Base-by-base conservation (phyloP, 2,888 invertebrate genomes). In the Epinotia brunnichana region DNA sequence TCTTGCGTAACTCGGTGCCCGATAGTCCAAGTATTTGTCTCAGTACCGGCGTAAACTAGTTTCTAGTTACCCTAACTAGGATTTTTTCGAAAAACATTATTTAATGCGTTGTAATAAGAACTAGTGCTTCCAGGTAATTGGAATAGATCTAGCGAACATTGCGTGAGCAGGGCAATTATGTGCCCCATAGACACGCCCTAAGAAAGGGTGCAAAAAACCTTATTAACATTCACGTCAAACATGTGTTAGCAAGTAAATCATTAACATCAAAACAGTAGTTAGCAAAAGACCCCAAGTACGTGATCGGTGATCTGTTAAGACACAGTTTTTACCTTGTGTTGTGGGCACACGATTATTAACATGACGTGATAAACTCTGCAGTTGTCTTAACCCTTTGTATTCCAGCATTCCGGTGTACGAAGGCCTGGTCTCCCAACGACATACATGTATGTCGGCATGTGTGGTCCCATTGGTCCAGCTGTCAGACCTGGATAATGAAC, bases 1-100 rank as follows among this genome's bases (percentile, higher is more conserved):
- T 90, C 90, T 91, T 92, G 92, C 90, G 90, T 91, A 92, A 92
- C 92, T 85, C 76, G 89, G 84, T 82, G 80, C 81, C 80, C 78
- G 82, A 84, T 82, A 82, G 78, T 80, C 80, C 83, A 80, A 86
- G 83, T 90, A 88, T 90, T 89, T 89, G 82, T 86, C 84, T 82
- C 86, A 85, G 87, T 87, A 84, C 82, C 84, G 83, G 77, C 75
- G 77, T 79, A 80, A 81, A 83, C 82, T 72, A 77, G 81, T 83
- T 80, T 79, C 77, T 77, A 74, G 75, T 77, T 77, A 77, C 76
- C 73, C 77, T 77, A 77, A 81, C 81, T 84, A 69, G 74, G 83
- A 81, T 82, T 79, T 74, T 61, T 61, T 57, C 41, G 41, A 54
- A 19, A 15, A 74, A 59, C 73, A 44, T 66, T 59, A 75, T 74